phyloP scores from a whole-genome alignment of 2,113 vertebrate species.

The Mormyrus lacerda region DNA sequence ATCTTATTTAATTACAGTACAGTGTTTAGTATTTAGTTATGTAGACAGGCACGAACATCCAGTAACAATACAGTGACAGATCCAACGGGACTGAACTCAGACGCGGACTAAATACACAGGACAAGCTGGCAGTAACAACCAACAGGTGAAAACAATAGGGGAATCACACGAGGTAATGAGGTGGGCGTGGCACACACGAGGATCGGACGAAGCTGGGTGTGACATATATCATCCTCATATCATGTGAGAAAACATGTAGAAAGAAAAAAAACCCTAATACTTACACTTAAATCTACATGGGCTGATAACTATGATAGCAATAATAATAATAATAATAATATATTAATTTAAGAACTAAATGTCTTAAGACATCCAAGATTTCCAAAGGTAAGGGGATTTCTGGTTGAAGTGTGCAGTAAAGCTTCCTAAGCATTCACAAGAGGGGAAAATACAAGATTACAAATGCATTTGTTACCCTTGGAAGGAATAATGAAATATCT shows the following conservation, averaged over 20 bases:
- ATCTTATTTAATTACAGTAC: constrained; percentile 33
- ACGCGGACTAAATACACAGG: too few relatives aligned
- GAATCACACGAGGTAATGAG: too few relatives aligned
- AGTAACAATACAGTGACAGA: too few relatives aligned
- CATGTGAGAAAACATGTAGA: background rate
- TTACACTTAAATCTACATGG: background rate
- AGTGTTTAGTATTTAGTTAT: constrained; percentile 26
- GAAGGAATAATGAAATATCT: background rate
- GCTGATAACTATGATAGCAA: background rate
- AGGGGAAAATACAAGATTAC: too few relatives aligned
- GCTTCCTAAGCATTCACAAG: background rate
- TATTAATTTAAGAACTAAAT: background rate
- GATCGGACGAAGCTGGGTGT: too few relatives aligned
- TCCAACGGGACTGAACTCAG: too few relatives aligned
- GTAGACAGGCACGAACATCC: too few relatives aligned
- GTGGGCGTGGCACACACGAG: too few relatives aligned
- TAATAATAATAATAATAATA: background rate
- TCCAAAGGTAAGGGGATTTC: background rate
- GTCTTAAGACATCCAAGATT: background rate
- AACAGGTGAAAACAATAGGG: too few relatives aligned
- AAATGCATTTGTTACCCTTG: background rate
- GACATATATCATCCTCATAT: background rate
- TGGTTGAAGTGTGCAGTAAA: background rate
- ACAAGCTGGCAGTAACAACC: too few relatives aligned
- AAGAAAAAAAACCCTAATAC: background rate